Evolutionary conservation across 2,113 vertebrate genomes (phyloP).

Genomic region (Eclectus roratus): DNA sequence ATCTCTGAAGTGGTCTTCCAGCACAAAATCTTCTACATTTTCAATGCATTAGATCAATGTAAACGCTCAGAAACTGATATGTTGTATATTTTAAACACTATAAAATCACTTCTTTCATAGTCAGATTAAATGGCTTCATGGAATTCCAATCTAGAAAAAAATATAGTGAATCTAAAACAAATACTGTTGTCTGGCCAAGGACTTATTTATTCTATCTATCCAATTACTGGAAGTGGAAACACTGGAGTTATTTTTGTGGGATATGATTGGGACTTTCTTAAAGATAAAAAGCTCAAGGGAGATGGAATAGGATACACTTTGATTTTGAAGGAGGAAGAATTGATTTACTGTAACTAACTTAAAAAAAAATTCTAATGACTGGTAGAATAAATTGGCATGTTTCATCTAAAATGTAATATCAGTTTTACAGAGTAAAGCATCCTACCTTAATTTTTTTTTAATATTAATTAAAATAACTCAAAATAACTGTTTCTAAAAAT

Average conservation of each 20-base stretch:
- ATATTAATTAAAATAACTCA: neutral
- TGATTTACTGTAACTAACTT: neutral
- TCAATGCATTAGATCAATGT: neutral
- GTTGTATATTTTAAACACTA: neutral
- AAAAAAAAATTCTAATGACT: neutral
- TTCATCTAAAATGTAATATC: neutral
- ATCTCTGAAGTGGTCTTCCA: constrained; percentile 6
- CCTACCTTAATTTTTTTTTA: neutral
- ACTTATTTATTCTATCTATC: neutral
- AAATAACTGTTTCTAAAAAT: neutral
- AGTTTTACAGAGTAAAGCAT: neutral
- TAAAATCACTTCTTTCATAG: neutral
- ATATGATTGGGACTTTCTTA: neutral
- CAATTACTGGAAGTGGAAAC: neutral
- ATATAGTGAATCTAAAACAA: neutral
- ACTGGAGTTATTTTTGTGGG: neutral
- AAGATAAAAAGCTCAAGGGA: neutral
- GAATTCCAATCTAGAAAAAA: neutral
- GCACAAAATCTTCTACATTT: neutral
- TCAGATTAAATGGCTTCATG: neutral
- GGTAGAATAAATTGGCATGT: neutral
- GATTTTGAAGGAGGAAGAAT: constrained; percentile 1
- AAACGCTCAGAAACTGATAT: neutral
- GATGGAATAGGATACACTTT: neutral
- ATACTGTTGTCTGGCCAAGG: neutral